Percentiles rank a stretch among this genome's conserved stretches.
Evolutionary conservation across 1,140 invertebrate genomes (phyloP).

Genomic region (Aphelinus atriplicis): DNA sequence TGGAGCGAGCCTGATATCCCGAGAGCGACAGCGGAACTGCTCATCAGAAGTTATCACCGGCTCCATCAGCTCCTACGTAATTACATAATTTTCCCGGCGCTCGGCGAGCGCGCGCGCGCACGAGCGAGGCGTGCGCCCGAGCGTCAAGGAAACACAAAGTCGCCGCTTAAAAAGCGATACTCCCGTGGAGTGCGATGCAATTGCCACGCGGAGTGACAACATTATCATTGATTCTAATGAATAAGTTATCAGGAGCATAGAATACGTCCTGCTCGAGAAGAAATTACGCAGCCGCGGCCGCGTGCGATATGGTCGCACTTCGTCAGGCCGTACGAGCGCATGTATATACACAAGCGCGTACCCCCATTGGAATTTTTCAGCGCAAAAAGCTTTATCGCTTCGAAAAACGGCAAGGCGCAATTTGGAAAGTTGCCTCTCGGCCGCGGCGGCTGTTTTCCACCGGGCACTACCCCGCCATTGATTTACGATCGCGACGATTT

Average conservation of each 20-base stretch:
- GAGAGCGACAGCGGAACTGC: slow-evolving; percentile 21
- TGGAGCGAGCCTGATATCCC: slow-evolving; percentile 1
- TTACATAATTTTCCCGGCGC: slow-evolving; percentile 25
- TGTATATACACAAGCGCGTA: neutral
- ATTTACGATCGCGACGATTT: no score
- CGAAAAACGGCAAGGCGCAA: no score
- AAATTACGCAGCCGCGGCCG: no score
- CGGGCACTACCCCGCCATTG: no score
- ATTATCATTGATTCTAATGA: slow-evolving; percentile 17
- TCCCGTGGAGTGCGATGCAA: slow-evolving; percentile 2
- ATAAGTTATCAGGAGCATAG: neutral
- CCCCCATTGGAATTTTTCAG: no score
- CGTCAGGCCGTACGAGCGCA: neutral
- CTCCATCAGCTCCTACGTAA: slow-evolving; percentile 12
- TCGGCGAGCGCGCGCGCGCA: neutral
- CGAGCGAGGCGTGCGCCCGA: no score
- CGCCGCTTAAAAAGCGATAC: neutral
- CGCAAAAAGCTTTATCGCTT: no score
- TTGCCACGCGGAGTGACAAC: slow-evolving; percentile 2
- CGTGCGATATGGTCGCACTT: no score
- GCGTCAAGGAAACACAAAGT: neutral
- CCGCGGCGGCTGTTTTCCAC: no score
- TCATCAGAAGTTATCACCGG: slow-evolving; percentile 26
- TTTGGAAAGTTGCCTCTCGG: no score
- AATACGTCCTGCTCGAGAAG: neutral